A percentile compares a stretch with the other conserved stretches of the same genome.
Evolutionary conservation across 64 coral and sea anemone species (phyloP).

Genomic region (Orbicella faveolata): DNA sequence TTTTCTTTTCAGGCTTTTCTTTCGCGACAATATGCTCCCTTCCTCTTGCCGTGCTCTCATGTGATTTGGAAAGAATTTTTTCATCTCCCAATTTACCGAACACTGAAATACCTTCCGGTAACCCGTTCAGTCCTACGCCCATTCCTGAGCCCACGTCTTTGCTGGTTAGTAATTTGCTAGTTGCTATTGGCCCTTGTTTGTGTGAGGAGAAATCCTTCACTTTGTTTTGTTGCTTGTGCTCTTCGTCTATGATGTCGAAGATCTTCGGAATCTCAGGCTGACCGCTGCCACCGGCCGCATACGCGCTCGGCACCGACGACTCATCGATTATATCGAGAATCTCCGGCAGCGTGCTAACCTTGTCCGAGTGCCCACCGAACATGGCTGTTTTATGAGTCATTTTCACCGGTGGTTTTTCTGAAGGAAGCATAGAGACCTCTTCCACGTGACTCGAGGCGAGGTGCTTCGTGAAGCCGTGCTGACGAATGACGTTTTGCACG

Average conservation of each 20-base stretch:
- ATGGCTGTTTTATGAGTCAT: conserved; percentile 9
- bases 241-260: conserved; percentile 93
- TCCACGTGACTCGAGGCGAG: conserved; percentile 48
- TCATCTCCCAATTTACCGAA: conserved; percentile 85
- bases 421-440: conserved; percentile 43
- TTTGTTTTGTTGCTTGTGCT: conserved; percentile 34
- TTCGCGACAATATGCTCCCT: conserved; percentile 58
- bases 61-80: conserved; percentile 38
- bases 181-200: conserved; percentile 95
- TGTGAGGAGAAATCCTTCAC: conserved; percentile 35
- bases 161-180: conserved; percentile 95
- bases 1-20: not conserved
- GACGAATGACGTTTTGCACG: conserved; percentile 8
- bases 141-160: conserved; percentile 96
- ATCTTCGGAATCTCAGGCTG: conserved; percentile 78
- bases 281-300: conserved; percentile 53
- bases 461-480: conserved; percentile 32
- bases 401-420: conserved; percentile 14
- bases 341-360: conserved; percentile 65
- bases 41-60: conserved; percentile 37
- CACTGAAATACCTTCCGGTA: conserved; percentile 86
- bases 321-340: conserved; percentile 97
- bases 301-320: conserved; percentile 39
- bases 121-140: conserved; percentile 80
- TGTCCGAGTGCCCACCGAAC: conserved; percentile 26